Conservation (phyloP, 2,888 invertebrate genomes). For the Chrysolina americana region DNA sequence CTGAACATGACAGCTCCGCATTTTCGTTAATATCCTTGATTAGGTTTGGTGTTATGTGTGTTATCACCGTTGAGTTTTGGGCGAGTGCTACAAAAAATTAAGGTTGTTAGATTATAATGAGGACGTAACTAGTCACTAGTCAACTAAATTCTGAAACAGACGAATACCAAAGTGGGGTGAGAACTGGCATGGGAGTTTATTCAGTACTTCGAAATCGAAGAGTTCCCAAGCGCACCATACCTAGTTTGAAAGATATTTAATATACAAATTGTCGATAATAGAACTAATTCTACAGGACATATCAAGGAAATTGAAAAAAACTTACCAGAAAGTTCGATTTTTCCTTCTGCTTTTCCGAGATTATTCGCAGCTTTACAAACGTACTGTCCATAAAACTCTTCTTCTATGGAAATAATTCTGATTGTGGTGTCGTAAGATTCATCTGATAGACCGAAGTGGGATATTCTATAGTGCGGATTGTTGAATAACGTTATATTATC, state of each 20-base stretch:
- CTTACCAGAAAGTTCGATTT: slow-evolving; percentile 88
- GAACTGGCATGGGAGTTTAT: too few species aligned
- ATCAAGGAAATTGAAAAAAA: slow-evolving; percentile 2
- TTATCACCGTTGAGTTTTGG: not conserved
- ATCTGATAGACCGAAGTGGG: slow-evolving; percentile 92
- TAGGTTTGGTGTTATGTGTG: not conserved
- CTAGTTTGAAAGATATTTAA: too few species aligned
- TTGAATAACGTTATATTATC: slow-evolving; percentile 86
- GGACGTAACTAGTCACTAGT: too few species aligned
- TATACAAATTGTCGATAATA: too few species aligned
- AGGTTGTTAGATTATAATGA: not conserved
- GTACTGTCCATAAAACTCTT: slow-evolving; percentile 89
- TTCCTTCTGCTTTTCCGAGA: slow-evolving; percentile 84
- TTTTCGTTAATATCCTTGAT: not conserved
- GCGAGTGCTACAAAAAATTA: not conserved
- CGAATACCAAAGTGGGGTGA: too few species aligned
- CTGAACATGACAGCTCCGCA: not conserved
- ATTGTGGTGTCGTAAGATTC: slow-evolving; percentile 89
- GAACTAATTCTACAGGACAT: not conserved
- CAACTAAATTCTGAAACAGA: too few species aligned
- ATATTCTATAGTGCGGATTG: slow-evolving; percentile 92
- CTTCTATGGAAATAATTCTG: slow-evolving; percentile 91
- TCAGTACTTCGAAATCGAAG: too few species aligned
- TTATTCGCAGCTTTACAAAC: slow-evolving; percentile 92
- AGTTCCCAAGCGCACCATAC: too few species aligned